Base-by-base conservation (phyloP, 2,888 invertebrate genomes). In the Andrena dorsata region DNA sequence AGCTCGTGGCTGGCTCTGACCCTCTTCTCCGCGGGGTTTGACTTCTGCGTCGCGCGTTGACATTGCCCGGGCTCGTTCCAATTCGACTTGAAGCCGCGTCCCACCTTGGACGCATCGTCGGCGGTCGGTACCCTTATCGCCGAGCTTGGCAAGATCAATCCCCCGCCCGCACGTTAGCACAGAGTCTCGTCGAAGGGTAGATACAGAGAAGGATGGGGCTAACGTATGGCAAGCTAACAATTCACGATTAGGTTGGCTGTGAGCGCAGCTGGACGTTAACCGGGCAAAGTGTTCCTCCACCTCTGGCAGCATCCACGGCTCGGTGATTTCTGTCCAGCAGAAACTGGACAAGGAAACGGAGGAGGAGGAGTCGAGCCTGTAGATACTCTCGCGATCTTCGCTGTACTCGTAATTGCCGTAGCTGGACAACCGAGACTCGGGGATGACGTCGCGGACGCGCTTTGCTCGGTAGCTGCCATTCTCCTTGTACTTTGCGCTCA, bases 401-500 rank as follows among this genome's bases (percentile, higher is more conserved):
- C 95, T 94, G 93, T 95, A 95, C 90, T 95, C 95, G 91, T 95
- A 95, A 92, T 95, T 95, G 89, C 95, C 95, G 91, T 95, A 95
- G 84, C 94, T 94, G 73, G 95, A 95, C 91, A 96, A 93, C 94
- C 95, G 95, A 81, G 96, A 96, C 83, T 95, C 94, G 6, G 96
- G 96, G 89, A 96, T 96, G 66, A 95, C 95, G 90, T 96, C 96
- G 90, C 95, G 95, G 49, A 96, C 96, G 83, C 95, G 95, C 90
- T 94, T 93, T 47, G 94, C 91, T 81, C 90, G 86, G 64, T 69
- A 64, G 65, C 89, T 83, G 87, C 87, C 86, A 88, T 89, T 86
- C 90, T 93, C 89, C 69, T 89, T 81, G 60, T 89, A 88, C 32
- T 72, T 84, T 32, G 80, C 86, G 16, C 51, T 74, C 77, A 87